Base-by-base conservation (phyloP, 2,113 vertebrate species). In the Conger conger region DNA sequence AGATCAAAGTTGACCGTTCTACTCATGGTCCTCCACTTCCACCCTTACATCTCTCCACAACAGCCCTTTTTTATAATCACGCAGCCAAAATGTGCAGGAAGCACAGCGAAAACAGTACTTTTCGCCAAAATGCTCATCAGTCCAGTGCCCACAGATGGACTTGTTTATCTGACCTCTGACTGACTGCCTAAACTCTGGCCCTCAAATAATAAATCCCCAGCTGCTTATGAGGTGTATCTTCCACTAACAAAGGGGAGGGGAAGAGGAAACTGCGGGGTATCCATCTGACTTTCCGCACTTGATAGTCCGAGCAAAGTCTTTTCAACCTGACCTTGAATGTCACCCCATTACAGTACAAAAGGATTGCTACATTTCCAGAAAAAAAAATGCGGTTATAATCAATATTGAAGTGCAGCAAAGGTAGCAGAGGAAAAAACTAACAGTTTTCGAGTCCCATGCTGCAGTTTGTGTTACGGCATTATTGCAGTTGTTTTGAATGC, bases 301-400 rank as follows among this genome's bases (percentile, higher is more conserved):
- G 36, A 78, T 37, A 35, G 36, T 36, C 76, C 76, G 1, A 18
- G 35, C 17, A 36, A 78, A 78, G 76, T 36, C 23, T 78, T 36
- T 37, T 37, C 68, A 73, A n/a, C n/a, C 68, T 36, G 77, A 84
- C 83, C 83, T 60, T 23, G 63, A 79, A 80, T 80, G 83, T 84
- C 83, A 84, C 45, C 53, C 77, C 83, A 84, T 84, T 84, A 84
- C 76, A n/a, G 38, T 63, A 36, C 36, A 60, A 77, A 79, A 17
- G 54, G 35, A 63, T 60, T 36, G 83, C 27, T 80, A 42, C 37
- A 9, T 3, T 27, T 37, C 76, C 36, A 40, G 76, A 38, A 17
- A 23, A 63, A 63, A 63, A 20, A 6, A 8, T 27, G 57, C 11
- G 57, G 57, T 23, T 63, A 20, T 27, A 63, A 63, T 27, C 57